Conservation (phyloP, 2,797 vertebrate genomes). For the Monodelphis domestica region DNA sequence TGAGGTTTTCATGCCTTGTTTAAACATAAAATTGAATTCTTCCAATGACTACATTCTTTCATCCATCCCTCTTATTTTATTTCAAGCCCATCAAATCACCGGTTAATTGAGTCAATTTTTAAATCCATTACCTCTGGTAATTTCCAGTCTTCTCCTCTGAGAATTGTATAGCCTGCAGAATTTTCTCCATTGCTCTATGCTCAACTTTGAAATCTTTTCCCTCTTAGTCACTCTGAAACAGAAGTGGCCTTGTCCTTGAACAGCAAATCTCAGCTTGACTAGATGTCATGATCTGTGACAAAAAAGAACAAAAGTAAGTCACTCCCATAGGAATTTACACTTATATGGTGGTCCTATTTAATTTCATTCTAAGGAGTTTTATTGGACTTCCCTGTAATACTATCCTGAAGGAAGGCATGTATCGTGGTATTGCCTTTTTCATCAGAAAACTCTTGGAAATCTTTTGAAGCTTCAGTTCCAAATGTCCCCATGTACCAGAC, state of each 20-base stretch:
- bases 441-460: not conserved
- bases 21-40: conserved; percentile 70
- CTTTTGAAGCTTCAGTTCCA: not conserved
- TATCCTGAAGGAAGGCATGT: not conserved
- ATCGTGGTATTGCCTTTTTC: not conserved
- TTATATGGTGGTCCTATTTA: not conserved
- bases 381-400: not conserved
- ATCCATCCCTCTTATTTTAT: conserved; percentile 72
- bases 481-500: not conserved
- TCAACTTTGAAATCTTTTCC: conserved; percentile 35
- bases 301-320: not conserved
- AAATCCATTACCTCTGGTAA: conserved; percentile 64
- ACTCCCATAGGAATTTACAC: not conserved
- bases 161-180: conserved; percentile 43
- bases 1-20: conserved; percentile 54
- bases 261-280: conserved; percentile 60
- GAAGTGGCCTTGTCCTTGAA: conserved; percentile 49
- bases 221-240: conserved; percentile 15
- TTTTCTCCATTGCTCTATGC: conserved; percentile 19
- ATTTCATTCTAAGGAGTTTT: not conserved
- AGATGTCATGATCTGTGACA: conserved; percentile 43
- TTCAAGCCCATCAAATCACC: conserved; percentile 67
- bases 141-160: conserved; percentile 61
- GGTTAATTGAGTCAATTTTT: conserved; percentile 75
- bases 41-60: conserved; percentile 64